These are phyloP conservation scores for Eolophus roseicapilla DNA, from an alignment of 2,113 vertebrate species.

Conservation along the genomic window DNA sequence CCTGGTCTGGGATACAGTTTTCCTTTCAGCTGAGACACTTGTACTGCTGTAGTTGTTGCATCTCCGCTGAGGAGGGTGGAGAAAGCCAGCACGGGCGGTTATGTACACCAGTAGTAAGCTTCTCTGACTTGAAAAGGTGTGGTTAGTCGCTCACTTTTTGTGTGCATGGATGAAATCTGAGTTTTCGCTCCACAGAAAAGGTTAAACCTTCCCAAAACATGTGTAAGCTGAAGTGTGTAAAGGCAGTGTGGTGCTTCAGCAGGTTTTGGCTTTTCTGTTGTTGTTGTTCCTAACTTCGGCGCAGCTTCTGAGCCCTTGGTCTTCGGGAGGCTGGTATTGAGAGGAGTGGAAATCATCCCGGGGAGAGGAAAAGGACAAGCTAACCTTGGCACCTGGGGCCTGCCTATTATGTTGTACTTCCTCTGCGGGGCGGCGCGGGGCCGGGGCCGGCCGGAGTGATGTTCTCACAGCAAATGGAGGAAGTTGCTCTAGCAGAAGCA, in stretches of 20 bases:
- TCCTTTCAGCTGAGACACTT: not conserved
- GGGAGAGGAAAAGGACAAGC: conserved; percentile 65
- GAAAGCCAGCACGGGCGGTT: not conserved
- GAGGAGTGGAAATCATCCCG: conserved; percentile 36
- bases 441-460: conserved; percentile 22
- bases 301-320: not conserved
- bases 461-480: conserved; percentile 79
- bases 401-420: conserved; percentile 60
- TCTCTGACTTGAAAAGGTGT: not conserved
- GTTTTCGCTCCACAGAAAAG: fast-evolving
- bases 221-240: not conserved
- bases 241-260: not conserved
- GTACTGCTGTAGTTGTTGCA: not conserved
- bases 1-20: not conserved
- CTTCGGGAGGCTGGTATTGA: not conserved
- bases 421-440: conserved; percentile 58
- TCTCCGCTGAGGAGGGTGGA: not conserved
- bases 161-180: not conserved
- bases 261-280: not conserved
- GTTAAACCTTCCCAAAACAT: not conserved
- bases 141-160: not conserved
- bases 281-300: not conserved
- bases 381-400: conserved; percentile 74
- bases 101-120: fast-evolving
- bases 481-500: conserved; percentile 72